Evolutionary conservation across 2,797 vertebrate species (phyloP), one percentile per base, ranked within the genome.

Genomic region (Aviceda cuculoides): DNA sequence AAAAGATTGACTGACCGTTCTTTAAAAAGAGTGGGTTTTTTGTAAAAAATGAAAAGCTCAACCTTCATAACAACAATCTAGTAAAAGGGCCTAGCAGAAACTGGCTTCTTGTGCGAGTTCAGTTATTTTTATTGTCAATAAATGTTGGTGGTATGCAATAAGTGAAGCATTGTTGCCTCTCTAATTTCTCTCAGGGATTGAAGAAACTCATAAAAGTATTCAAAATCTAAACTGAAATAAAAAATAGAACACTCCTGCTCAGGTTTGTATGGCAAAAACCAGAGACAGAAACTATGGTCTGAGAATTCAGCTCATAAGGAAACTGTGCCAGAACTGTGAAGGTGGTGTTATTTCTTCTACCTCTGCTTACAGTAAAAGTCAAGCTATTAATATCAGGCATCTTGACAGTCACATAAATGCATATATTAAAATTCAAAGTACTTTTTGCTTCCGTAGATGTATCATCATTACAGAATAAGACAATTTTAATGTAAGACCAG

Each of bases 1-100:
- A 91, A 93, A 96, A 94, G 93, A 97, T 86, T 96, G 94, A 95
- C 59, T 92, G 95, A 94, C 93, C 92, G 83, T 94, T 91, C 94
- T 95, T 89, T 92, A 79, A 91, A 91, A 95, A 83, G 65, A 86
- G 75, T 49, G 31, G 20, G 3, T 0, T 52, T 87, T 95, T 91
- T 78, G 58, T 92, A 75, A 94, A 89, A 91, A 92, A 78, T 82
- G 71, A 86, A 95, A 94, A 92, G 77, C 79, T 83, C 61, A 94
- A 88, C 72, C 77, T 82, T 87, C 24, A 16, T 82, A 85, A 93
- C 65, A 95, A 91, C 88, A 58, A 72, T 28, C 72, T 55, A 81
- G 92, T 91, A 91, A 96, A 92, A 83, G 40, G 90, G 6, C 89
- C 78, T 95, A 81, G 93, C 89, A 92, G 89, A 94, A 94, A 87